Evolutionary conservation across 2,888 invertebrate genomes (phyloP).

Genomic region (Nephrotoma guestfalica): DNA sequence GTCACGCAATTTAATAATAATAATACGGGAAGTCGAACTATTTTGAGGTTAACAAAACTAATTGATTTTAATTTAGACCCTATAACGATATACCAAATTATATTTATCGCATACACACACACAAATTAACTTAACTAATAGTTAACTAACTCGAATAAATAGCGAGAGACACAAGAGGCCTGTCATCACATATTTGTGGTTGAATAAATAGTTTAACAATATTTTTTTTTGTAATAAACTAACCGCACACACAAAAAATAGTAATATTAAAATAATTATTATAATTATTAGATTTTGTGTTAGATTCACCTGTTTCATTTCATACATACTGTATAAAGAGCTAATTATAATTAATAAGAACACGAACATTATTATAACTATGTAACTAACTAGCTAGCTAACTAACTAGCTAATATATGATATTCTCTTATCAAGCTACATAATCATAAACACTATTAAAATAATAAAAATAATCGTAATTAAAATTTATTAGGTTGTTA

Average conservation of each 20-base stretch:
- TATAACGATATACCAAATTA: not conserved
- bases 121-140: not conserved
- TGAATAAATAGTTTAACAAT: not conserved
- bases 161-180: not conserved
- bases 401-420: not conserved
- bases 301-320: not conserved
- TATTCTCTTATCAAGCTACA: not conserved
- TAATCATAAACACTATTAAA: not conserved
- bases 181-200: slow-evolving; percentile 4
- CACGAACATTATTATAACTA: not conserved
- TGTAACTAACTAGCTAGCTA: not conserved
- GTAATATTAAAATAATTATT: not conserved
- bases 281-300: not conserved
- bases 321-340: not conserved
- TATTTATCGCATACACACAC: not conserved
- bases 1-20: not conserved
- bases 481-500: not conserved
- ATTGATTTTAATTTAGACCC: not conserved
- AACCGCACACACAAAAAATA: not conserved
- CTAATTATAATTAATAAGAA: not conserved
- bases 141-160: not conserved
- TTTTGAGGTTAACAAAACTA: not conserved
- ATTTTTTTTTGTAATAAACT: not conserved
- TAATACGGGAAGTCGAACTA: not conserved
- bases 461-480: not conserved